A percentile compares a stretch with the other conserved stretches of the same genome.
These are phyloP conservation scores for Falco novaeseelandiae DNA, from an alignment of 2,797 vertebrate genomes.

Conservation along the genomic window DNA sequence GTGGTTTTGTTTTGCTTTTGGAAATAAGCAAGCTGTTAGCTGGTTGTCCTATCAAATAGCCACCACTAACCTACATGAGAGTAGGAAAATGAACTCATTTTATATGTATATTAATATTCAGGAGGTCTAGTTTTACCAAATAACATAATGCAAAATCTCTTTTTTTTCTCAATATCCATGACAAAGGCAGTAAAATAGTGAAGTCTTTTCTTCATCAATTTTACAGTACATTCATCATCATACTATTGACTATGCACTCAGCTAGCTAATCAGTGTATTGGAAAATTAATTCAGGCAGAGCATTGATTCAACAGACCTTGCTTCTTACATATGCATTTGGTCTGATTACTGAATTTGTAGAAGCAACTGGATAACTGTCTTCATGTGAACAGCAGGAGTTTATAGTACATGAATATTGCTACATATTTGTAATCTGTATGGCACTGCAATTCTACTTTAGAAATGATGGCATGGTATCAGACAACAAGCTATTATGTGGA, in stretches of 20 bases:
- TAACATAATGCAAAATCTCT: background rate
- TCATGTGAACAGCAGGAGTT: background rate
- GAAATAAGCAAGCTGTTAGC: background rate
- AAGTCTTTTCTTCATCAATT: conserved; percentile 12
- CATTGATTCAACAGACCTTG: background rate
- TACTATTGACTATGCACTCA: background rate
- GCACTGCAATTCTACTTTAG: background rate
- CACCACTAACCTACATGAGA: background rate
- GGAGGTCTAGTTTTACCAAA: background rate
- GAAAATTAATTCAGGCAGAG: conserved; percentile 22
- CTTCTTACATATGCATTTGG: background rate
- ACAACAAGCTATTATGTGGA: background rate
- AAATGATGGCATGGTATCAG: background rate
- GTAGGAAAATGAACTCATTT: background rate
- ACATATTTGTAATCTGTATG: background rate
- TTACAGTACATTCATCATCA: background rate
- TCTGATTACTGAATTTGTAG: conserved; percentile 31
- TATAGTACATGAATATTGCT: background rate
- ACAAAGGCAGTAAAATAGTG: background rate
- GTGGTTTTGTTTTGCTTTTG: background rate
- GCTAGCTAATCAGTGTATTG: conserved; percentile 14
- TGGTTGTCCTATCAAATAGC: background rate
- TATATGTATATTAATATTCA: background rate
- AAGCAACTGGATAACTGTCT: background rate
- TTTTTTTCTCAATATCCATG: background rate